A percentile compares a stretch with the other conserved stretches of the same genome.
Evolutionary conservation across 2,113 vertebrate species (phyloP).

Genomic region (Garra rufa): DNA sequence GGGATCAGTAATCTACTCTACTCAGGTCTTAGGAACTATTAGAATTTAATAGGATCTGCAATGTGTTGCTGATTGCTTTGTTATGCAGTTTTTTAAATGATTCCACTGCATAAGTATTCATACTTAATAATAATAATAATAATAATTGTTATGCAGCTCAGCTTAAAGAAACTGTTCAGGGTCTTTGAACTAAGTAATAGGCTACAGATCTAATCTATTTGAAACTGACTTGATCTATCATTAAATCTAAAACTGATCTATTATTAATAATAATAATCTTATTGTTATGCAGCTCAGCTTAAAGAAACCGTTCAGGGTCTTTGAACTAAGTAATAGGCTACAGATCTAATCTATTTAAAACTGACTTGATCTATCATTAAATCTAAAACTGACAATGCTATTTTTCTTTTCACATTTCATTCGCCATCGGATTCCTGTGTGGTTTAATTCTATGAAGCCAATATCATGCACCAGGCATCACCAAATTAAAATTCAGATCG

Average conservation of each 20-base stretch:
- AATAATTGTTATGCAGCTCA: too few relatives aligned
- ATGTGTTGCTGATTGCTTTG: not conserved
- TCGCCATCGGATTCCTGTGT: not conserved
- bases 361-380: not conserved
- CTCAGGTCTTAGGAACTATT: not conserved
- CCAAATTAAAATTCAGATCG: not conserved
- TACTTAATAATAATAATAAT: too few relatives aligned
- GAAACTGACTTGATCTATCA: not conserved
- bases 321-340: not conserved
- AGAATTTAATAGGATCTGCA: constrained; percentile 5
- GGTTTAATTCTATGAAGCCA: not conserved
- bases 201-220: not conserved
- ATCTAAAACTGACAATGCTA: not conserved
- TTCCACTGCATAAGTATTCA: too few relatives aligned
- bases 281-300: too few relatives aligned
- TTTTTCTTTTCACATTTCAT: not conserved
- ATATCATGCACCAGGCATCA: not conserved
- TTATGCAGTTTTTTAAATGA: not conserved
- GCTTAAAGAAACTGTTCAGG: constrained; percentile 1
- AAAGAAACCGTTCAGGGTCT: constrained; percentile 6
- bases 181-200: not conserved
- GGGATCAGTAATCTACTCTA: not conserved
- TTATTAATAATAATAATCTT: too few relatives aligned
- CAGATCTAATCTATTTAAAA: not conserved
- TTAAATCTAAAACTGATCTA: not conserved